Conservation (phyloP, 2,113 vertebrate species). For the Erpornis zantholeuca region DNA sequence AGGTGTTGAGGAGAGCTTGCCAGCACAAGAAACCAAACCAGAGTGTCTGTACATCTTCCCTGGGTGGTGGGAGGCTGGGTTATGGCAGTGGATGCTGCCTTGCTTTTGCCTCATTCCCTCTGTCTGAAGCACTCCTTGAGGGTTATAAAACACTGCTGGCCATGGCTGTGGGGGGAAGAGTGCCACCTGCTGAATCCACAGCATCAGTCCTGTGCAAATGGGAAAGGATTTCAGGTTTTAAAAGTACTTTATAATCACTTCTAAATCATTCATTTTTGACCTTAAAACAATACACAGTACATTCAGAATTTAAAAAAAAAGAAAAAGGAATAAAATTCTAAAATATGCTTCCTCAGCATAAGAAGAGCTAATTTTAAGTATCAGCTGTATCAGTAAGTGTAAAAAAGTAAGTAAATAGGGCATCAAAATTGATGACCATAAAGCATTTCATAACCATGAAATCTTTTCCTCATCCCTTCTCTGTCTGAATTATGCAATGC, state of each 20-base stretch:
- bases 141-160: neutral
- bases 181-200: conserved; percentile 51
- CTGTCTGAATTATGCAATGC: neutral
- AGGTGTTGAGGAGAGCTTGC: neutral
- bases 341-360: neutral
- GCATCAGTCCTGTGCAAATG: neutral
- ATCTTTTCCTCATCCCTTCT: neutral
- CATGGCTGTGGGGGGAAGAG: neutral
- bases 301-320: neutral
- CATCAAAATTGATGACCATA: neutral
- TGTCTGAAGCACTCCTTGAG: neutral
- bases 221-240: neutral
- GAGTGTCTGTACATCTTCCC: neutral
- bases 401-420: neutral
- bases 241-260: neutral
- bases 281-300: neutral
- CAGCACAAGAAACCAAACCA: neutral
- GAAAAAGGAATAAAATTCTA: neutral
- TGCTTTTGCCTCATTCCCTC: neutral
- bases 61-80: neutral
- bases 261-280: neutral
- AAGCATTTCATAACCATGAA: neutral
- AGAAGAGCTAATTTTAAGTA: neutral
- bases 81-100: neutral
- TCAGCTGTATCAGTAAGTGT: neutral